Evolutionary conservation across 2,888 invertebrate genomes (phyloP).

Genomic region (Parasteatoda lunata): DNA sequence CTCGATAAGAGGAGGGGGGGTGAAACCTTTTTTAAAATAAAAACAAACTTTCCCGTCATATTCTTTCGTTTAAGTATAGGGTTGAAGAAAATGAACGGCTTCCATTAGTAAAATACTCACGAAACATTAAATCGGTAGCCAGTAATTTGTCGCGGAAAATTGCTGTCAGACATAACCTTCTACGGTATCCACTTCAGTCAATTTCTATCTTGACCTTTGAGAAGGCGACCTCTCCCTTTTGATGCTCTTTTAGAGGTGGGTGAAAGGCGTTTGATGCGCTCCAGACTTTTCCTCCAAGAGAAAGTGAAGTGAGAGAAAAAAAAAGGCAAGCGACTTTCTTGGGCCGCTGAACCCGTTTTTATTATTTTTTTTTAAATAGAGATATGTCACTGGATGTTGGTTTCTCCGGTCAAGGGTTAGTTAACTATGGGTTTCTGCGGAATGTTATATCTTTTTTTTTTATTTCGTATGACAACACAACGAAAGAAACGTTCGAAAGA

Average conservation of each 20-base stretch:
- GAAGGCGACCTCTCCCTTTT: slow-evolving; percentile 36
- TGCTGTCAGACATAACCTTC: slow-evolving; percentile 62
- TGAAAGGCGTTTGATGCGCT: neutral
- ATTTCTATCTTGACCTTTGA: slow-evolving; percentile 32
- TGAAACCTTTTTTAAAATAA: neutral
- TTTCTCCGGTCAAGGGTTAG: too few relatives aligned
- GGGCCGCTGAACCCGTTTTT: slow-evolving; percentile 45
- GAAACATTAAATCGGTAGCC: slow-evolving; percentile 66
- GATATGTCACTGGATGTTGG: slow-evolving; percentile 57
- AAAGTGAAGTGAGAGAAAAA: neutral
- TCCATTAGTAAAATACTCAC: slow-evolving; percentile 64
- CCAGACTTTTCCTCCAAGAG: slow-evolving; percentile 1
- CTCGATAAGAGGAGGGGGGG: too few relatives aligned
- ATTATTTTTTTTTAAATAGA: neutral
- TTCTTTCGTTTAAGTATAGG: slow-evolving; percentile 32
- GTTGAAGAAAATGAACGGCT: slow-evolving; percentile 12
- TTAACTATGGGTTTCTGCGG: too few relatives aligned
- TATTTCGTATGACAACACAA: too few relatives aligned
- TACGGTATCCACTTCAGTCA: slow-evolving; percentile 31
- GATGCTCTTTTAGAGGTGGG: neutral
- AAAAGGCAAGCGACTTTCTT: slow-evolving; percentile 13
- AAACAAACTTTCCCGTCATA: slow-evolving; percentile 4
- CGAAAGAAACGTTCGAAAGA: too few relatives aligned
- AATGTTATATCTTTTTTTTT: too few relatives aligned
- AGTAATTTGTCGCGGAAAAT: slow-evolving; percentile 61